phyloP scores from a whole-genome alignment of 2,888 invertebrate genomes.

The Gisinianus flammeolus region DNA sequence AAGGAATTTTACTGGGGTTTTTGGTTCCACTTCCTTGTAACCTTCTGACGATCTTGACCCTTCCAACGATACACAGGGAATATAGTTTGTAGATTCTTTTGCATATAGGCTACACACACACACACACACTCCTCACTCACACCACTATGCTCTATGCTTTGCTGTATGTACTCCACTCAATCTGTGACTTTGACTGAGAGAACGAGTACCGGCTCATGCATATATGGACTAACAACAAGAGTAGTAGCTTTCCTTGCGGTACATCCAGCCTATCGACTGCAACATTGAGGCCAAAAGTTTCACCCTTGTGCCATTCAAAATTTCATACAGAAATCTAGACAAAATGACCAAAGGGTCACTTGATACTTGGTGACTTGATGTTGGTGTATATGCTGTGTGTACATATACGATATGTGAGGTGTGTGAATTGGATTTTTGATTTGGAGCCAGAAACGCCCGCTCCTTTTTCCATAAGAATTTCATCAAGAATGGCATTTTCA shows the following conservation, averaged over 20 bases:
- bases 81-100: conserved; percentile 8
- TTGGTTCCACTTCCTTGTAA: conserved; percentile 15
- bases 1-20: not conserved
- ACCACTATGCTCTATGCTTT: not conserved
- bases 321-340: not conserved
- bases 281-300: conserved; percentile 43
- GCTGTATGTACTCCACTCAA: not conserved
- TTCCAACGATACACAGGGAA: conserved; percentile 22
- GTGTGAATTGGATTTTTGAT: not conserved
- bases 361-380: not conserved
- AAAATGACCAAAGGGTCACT: conserved; percentile 1
- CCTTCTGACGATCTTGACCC: conserved; percentile 14
- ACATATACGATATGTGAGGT: not conserved
- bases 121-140: not conserved
- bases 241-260: conserved; percentile 30
- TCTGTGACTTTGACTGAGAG: conserved; percentile 6
- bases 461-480: not conserved
- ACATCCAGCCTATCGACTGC: conserved; percentile 29
- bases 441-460: conserved; percentile 26
- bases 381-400: not conserved
- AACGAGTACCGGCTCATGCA: not conserved
- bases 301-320: conserved; percentile 11
- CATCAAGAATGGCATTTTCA: not conserved
- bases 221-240: not conserved
- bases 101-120: conserved; percentile 24